Percentiles rank a stretch among this genome's conserved stretches.
These are phyloP conservation scores for Uloborus plumipes DNA, from an alignment of 2,888 invertebrate genomes.

Conservation along the genomic window DNA sequence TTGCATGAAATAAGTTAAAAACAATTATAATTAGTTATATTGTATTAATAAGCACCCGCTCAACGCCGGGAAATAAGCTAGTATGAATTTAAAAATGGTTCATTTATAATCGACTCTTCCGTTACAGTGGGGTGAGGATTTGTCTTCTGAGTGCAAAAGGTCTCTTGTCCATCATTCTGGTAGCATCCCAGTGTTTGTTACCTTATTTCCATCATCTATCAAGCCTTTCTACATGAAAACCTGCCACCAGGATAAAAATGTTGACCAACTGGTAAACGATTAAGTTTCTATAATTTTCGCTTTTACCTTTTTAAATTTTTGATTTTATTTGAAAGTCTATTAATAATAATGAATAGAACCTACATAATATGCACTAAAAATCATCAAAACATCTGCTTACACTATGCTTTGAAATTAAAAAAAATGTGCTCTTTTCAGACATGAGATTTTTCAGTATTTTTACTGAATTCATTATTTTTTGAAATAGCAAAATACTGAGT, in stretches of 20 bases:
- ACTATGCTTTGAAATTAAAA: too few species aligned
- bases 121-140: slow-evolving; percentile 75
- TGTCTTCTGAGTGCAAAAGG: slow-evolving; percentile 92
- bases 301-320: not conserved
- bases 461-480: too few species aligned
- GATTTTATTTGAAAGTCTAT: not conserved
- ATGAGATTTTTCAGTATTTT: too few species aligned
- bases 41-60: too few species aligned
- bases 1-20: too few species aligned
- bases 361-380: too few species aligned
- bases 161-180: slow-evolving; percentile 82
- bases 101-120: not conserved
- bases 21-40: too few species aligned
- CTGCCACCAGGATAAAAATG: slow-evolving; percentile 72
- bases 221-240: slow-evolving; percentile 96
- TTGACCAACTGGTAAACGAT: slow-evolving; percentile 73
- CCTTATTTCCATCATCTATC: slow-evolving; percentile 87
- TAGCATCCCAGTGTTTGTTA: slow-evolving; percentile 85
- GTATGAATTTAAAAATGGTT: not conserved
- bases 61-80: too few species aligned
- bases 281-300: slow-evolving; percentile 71
- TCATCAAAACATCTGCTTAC: too few species aligned
- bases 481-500: too few species aligned
- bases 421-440: too few species aligned
- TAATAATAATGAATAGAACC: too few species aligned